Base-by-base conservation (phyloP, 2,888 invertebrate species). In the Oscheius sp. region DNA sequence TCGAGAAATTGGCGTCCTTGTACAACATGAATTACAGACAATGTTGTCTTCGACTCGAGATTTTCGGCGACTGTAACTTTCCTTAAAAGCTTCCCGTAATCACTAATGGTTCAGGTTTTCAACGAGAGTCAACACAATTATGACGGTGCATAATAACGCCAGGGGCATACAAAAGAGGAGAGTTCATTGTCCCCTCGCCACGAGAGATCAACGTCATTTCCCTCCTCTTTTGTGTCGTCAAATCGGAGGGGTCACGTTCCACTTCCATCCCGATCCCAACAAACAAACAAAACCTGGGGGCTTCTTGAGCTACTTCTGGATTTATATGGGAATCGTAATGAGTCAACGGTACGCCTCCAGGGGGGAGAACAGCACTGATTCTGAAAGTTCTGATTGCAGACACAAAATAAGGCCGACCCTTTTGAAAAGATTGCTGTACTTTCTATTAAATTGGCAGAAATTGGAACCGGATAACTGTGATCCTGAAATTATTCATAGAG, bases 231-330 rank as follows among this genome's bases (percentile, higher is more conserved):
- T 58, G 58, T 58, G 58, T 58, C 55, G 55, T 55, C 58, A 53
- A 21, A 53, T 21, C 53, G 53, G 29, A 58, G n/a, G 18, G 61
- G 61, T 61, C 61, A 61, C 61, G 61, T 61, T 21, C 49, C 49
- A 49, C 49, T 49, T 49, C 6, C 49, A 58, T 35, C 35, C 35
- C 9, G 5, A 3, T 35, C 35, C 35, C 3, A 9, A 3, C 35
- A 35, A 35, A 49, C 18, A n/a, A 58, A 58, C 27, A 25, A 9
- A 9, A 58, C 58, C 58, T 58, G 16, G 58, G 58, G 27, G 58
- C 27, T n/a, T n/a, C 21, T 29, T 58, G 25, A 3, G 58, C 16
- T 13, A 58, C 13, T n/a, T 58, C 58, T 25, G 58, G 27, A 27
- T 58, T 21, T 3, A 25, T 21, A 21, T 25, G 25, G 29, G 27